phyloP scores from a whole-genome alignment of 1,140 invertebrate species.

The Solenopsis invicta region DNA sequence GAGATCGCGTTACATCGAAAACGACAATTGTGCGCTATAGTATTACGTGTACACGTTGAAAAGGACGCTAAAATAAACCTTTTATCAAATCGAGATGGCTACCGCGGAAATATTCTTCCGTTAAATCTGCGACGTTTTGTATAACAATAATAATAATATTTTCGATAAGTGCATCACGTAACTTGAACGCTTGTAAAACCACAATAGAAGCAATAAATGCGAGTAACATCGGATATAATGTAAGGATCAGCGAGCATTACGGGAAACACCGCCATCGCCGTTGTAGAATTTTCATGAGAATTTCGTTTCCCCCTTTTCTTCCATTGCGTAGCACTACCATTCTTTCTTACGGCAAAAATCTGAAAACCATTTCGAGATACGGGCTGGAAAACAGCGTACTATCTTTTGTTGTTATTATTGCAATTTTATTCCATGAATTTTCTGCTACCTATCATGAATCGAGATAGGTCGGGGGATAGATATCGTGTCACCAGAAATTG shows the following conservation, averaged over 20 bases:
- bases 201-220: conserved; percentile 30
- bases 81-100: not conserved
- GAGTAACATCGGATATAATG: conserved; percentile 35
- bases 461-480: not conserved
- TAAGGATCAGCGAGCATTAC: conserved; percentile 59
- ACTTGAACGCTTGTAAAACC: conserved; percentile 43
- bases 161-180: conserved; percentile 11
- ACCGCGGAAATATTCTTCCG: not conserved
- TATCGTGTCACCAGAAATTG: conserved; percentile 1
- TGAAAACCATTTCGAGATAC: conserved; percentile 80
- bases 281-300: conserved; percentile 66
- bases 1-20: not conserved
- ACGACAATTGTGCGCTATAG: not conserved
- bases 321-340: not conserved
- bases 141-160: conserved; percentile 9
- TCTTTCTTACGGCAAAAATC: conserved; percentile 75
- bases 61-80: no score
- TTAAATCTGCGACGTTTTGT: not conserved
- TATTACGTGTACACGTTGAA: no score
- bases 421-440: conserved; percentile 45
- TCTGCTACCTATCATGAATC: not conserved
- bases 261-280: conserved; percentile 47
- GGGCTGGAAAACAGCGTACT: conserved; percentile 44
- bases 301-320: conserved; percentile 2
- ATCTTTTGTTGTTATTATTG: conserved; percentile 37